Evolutionary conservation across 53 echinoderm and acorn worm species (phyloP).

Genomic region (Holothuria scabra): DNA sequence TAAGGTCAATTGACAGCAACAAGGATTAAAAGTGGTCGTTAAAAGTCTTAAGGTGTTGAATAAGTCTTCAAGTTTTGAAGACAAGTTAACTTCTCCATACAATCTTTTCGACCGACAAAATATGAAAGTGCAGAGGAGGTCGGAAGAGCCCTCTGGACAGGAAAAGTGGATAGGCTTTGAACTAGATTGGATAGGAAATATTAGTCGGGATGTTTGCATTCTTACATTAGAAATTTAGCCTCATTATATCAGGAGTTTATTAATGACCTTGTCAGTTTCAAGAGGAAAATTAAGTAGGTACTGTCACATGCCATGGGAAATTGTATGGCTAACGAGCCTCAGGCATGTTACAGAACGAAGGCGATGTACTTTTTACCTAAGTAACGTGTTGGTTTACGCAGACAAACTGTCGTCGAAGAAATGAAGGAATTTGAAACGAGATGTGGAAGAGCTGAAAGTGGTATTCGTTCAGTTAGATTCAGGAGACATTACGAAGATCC

Average conservation of each 20-base stretch:
- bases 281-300: constrained; percentile 17
- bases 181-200: constrained; percentile 32
- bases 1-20: too few relatives aligned
- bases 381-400: too few relatives aligned
- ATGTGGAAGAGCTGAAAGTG: too few relatives aligned
- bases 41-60: too few relatives aligned
- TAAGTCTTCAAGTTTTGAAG: too few relatives aligned
- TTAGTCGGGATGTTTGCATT: constrained; percentile 19
- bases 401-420: too few relatives aligned
- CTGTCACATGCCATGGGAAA: constrained; percentile 30
- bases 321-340: constrained; percentile 16
- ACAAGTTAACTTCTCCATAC: not conserved
- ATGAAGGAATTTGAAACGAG: too few relatives aligned
- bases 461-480: too few relatives aligned
- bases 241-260: constrained; percentile 28
- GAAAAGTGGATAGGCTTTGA: constrained; percentile 10
- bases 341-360: not conserved
- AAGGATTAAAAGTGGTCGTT: too few relatives aligned
- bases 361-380: constrained; percentile 7
- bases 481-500: too few relatives aligned
- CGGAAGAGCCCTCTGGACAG: constrained; percentile 20
- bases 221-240: constrained; percentile 28
- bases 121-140: constrained; percentile 12
- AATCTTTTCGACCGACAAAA: not conserved
- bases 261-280: constrained; percentile 36